Evolutionary conservation across 2,888 invertebrate genomes (phyloP), one percentile per base, ranked within the genome.

Genomic region (Abscondita cerata): DNA sequence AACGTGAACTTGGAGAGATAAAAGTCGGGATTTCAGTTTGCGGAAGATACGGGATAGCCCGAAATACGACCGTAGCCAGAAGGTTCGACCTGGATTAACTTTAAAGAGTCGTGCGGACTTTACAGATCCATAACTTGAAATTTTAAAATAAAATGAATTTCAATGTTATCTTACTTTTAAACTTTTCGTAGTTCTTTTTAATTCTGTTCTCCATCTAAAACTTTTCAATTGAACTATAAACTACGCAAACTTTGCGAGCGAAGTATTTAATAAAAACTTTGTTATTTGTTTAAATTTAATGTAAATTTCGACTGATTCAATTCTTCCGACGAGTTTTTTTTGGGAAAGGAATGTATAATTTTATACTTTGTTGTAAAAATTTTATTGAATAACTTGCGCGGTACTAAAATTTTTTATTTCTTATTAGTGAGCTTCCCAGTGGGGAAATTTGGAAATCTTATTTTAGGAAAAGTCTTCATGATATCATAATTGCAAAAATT

Each of bases 1-100:
- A 61, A 68, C 66, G 70, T 67, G 70, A 70, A 70, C 69, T 70
- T 66, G 61, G 63, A 62, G 63, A 70, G 71, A 72, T 72, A 71
- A 71, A 70, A 67, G 62, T 65, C 59, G 53, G 62, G 62, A 62
- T 63, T 63, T 69, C 62, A 65, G 67, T 67, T 60, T 56, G 54
- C 50, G 54, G 57, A 67, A 44, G 67, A 56, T 62, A 64, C 52
- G 51, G 55, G 64, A 55, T 54, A 46, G 46, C 16, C 51, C 54
- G 53, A 59, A 62, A 54, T 58, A 52, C 56, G 58, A 58, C 64
- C 60, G 41, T 55, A 59, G 54, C 58, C 57, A 63, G 60, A 46
- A 62, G 62, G 60, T 67, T 52, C 58, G 65, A 63, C 67, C 65
- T 59, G 55, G 67, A 62, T 67, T 67, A 67, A 59, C 48, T 54